A percentile compares a stretch with the other conserved stretches of the same genome.
Evolutionary conservation across 37 sponge, comb jelly and placozoan genomes (phyloP).

Genomic region (Chondrilla cf. caribensis): DNA sequence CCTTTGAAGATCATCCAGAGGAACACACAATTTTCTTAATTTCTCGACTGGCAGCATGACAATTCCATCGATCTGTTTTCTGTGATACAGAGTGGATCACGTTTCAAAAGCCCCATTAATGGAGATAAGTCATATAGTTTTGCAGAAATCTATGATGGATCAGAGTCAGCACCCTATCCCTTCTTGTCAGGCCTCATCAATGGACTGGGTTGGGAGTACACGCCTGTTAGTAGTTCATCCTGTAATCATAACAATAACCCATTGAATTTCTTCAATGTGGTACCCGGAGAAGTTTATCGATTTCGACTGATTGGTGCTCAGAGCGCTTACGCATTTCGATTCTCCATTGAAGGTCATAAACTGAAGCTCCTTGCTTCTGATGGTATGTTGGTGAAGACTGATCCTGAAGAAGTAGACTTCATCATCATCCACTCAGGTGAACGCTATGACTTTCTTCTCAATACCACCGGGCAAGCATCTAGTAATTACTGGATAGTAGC

Average conservation of each 20-base stretch:
- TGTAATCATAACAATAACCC: background rate
- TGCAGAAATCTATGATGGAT: conserved; percentile 33
- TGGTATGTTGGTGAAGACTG: conserved; percentile 39
- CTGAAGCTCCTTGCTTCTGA: conserved; percentile 79
- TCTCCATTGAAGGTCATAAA: conserved; percentile 74
- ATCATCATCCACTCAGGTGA: conserved; percentile 80
- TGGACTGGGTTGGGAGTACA: conserved; percentile 46
- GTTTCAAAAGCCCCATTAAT: background rate
- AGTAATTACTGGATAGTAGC: conserved; percentile 58
- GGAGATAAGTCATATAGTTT: background rate
- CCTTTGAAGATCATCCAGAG: conserved; percentile 41
- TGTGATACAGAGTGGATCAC: conserved; percentile 13
- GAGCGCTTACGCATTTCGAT: conserved; percentile 34
- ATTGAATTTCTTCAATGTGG: conserved; percentile 43
- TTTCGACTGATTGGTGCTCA: conserved; percentile 83
- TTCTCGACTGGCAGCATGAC: conserved; percentile 75
- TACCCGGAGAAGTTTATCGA: conserved; percentile 45
- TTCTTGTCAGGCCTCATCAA: conserved; percentile 71
- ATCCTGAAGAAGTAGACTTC: conserved; percentile 43
- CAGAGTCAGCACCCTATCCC: background rate
- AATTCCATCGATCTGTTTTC: conserved; percentile 39
- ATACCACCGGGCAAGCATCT: conserved; percentile 36
- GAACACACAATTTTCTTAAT: conserved; percentile 63
- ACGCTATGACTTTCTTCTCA: conserved; percentile 55
- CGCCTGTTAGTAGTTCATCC: background rate